phyloP scores from a whole-genome alignment of 1,140 invertebrate species.

The Apis florea region DNA sequence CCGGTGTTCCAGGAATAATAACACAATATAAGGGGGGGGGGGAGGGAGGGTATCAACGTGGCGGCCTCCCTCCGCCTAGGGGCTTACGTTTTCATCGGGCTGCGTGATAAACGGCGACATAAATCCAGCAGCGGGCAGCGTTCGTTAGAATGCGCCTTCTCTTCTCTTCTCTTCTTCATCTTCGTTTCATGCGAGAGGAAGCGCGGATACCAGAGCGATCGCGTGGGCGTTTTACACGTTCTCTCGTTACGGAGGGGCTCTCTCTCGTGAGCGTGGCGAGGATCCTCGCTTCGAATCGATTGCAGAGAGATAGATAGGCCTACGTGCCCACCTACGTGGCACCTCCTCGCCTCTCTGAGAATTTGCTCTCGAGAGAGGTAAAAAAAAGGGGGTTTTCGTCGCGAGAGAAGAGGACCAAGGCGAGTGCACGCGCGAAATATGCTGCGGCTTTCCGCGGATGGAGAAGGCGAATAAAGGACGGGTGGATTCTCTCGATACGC shows the following conservation, averaged over 20 bases:
- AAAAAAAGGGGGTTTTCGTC: no score
- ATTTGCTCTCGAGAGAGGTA: no score
- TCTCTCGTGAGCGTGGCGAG: no score
- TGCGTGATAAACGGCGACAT: conserved; percentile 66
- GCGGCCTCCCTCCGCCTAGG: conserved; percentile 3
- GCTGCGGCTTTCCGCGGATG: no score
- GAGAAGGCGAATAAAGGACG: no score
- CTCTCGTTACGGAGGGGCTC: conserved; percentile 71
- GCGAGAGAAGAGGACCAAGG: no score
- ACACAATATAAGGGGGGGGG: conserved; percentile 19
- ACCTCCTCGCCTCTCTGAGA: background rate
- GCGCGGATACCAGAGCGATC: conserved; percentile 69
- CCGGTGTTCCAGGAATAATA: conserved; percentile 42
- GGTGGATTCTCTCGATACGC: no score
- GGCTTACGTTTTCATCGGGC: conserved; percentile 62
- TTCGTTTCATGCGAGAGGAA: conserved; percentile 55
- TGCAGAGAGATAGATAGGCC: no score
- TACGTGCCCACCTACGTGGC: conserved; percentile 45
- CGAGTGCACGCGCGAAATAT: no score
- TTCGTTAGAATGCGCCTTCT: conserved; percentile 63
- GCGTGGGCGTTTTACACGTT: conserved; percentile 74
- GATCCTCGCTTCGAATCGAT: no score
- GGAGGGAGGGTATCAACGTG: conserved; percentile 12
- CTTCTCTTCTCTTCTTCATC: conserved; percentile 53
- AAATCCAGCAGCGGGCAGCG: conserved; percentile 60